Conservation (phyloP, 2,797 vertebrate species). For the Petrocephalus schoutedeni region DNA sequence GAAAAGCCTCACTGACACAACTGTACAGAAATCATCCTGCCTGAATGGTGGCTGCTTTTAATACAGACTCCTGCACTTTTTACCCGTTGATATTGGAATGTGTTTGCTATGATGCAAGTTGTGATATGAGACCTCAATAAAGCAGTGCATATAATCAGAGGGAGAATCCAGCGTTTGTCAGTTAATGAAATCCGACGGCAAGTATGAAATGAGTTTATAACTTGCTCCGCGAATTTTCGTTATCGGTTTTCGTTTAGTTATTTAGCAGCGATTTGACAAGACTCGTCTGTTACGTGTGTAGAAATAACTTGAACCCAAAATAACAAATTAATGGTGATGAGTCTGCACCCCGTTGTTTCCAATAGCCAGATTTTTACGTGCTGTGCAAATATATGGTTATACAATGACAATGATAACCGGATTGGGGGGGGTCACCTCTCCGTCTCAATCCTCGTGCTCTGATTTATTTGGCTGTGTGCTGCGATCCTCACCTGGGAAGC, state of each 20-base stretch:
- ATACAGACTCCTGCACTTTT: conserved; percentile 26
- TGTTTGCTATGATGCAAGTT: conserved; percentile 24
- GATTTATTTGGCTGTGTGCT: not conserved
- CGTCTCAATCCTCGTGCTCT: not conserved
- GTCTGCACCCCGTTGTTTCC: not conserved
- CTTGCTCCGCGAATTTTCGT: not conserved
- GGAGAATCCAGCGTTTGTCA: not conserved
- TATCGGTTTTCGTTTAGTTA: not conserved
- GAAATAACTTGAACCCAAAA: not conserved
- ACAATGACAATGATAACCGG: not conserved
- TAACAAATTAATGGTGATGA: not conserved
- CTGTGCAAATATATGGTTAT: not conserved
- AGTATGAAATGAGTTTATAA: not conserved
- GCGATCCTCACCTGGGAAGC: not conserved
- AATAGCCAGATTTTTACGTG: not conserved
- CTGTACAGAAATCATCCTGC: conserved; percentile 20
- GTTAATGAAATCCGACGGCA: not conserved
- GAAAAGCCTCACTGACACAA: conserved; percentile 30
- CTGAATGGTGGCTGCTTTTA: conserved; percentile 23
- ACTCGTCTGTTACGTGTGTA: not conserved
- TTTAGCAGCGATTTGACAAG: not conserved
- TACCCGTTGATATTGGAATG: conserved; percentile 31
- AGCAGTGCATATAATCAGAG: conserved; percentile 19
- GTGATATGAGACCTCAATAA: conserved; percentile 33
- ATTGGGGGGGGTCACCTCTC: not conserved